Evolutionary conservation across 2,888 invertebrate species (phyloP), one percentile per base, ranked within the genome.

Genomic region (Drosophila sordidula): DNA sequence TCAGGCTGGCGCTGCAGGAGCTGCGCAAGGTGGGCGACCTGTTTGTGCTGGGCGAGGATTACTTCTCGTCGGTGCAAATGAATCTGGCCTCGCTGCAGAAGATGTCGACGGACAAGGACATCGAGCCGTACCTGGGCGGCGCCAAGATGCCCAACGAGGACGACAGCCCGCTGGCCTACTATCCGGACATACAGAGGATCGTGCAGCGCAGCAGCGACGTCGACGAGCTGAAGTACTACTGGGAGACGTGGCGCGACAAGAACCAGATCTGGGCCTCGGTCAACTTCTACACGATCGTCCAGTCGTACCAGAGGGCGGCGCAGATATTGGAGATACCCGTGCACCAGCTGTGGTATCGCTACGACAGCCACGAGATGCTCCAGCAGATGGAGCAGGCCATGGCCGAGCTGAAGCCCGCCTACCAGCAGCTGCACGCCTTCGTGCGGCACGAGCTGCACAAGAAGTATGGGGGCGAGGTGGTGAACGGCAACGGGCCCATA

Each of bases 401-500:
- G 95, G 94, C 62, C 2, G 90, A 92, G 57, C 70, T 91, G 9
- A 84, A 77, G 74, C 97, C 97, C 0, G 91, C 97, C 4, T 98
- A 98, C 90, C 92, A 95, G 67, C 95, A 97, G 85, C 92, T 97
- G 2, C 97, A 97, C 87, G 96, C 96, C 0, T 97, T 96, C 82
- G 95, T 97, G 1, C 93, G 97, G 70, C 93, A 94, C 63, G 94
- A 95, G 64, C 92, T 97, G 25, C 92, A 94, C 29, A 93, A 95
- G 82, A 94, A 94, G 80, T 97, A 97, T 89, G 96, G 96, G 2
- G 94, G 94, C 8, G 92, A 94, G 18, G 92, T 95, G 0, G 94
- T 95, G 0, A 93, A 94, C 0, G 93, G 94, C 42, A 94, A 92
- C 66, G 96, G 96, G 47, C 95, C 96, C 0, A 96, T 96, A 58